These are phyloP conservation scores for Melipona beecheii DNA, from an alignment of 2,888 invertebrate genomes.

Conservation along the genomic window DNA sequence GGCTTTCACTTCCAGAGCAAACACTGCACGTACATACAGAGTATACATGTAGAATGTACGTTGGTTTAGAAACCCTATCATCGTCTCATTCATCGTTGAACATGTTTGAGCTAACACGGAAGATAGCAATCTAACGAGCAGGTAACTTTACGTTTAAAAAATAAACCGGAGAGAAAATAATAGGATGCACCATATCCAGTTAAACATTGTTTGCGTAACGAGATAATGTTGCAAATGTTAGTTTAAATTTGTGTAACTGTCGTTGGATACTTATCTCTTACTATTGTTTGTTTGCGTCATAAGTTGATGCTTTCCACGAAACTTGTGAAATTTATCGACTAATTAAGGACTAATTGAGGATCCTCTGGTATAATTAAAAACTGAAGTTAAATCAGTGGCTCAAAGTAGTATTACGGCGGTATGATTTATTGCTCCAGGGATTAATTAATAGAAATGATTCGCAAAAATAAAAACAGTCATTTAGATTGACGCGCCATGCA, in stretches of 20 bases:
- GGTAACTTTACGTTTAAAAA: background rate
- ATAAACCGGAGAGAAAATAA: background rate
- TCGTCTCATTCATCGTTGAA: too few species aligned
- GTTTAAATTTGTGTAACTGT: background rate
- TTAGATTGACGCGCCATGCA: background rate
- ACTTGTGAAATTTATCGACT: background rate
- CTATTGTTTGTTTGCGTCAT: background rate
- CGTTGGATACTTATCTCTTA: background rate
- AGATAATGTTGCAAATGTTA: background rate
- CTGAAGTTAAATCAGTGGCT: background rate
- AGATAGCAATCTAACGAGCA: too few species aligned
- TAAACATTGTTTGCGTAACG: background rate
- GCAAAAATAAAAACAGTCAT: background rate
- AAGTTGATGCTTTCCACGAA: background rate
- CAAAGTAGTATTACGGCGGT: background rate
- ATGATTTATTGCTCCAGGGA: background rate
- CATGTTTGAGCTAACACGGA: too few species aligned
- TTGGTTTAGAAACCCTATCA: background rate
- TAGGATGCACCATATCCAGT: background rate
- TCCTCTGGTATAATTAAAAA: background rate
- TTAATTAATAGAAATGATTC: conserved; percentile 1
- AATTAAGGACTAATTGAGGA: background rate
- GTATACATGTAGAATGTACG: too few species aligned
- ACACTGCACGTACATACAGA: too few species aligned
- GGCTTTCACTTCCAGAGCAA: too few species aligned